Base-by-base conservation (phyloP, 2,888 invertebrate genomes). In the Heteromyza rotundicornis region DNA sequence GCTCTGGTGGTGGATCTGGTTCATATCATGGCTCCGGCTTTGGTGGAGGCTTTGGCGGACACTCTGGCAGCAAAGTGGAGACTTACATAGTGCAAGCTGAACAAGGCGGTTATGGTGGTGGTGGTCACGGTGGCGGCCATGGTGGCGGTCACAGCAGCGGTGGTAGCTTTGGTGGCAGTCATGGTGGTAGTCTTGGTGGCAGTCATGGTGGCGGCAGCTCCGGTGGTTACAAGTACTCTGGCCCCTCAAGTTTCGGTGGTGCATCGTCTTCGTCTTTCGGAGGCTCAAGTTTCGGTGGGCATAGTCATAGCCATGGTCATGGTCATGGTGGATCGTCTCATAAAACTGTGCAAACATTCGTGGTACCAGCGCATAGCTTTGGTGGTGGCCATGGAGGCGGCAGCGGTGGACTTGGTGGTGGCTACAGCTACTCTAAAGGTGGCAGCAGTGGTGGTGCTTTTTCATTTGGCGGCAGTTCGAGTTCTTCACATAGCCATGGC, bases 41-140 rank as follows among this genome's bases (percentile, higher is more conserved):
- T 44, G 61, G 57, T 14, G 40, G 27, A 10, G 55, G 63, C 20
- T 50, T 55, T 3, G 59, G 59, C 7, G 65, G 60, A 1, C 20
- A 24, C 22, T 61, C 58, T 12, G 59, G 60, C 3, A 58, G 36
- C 47, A 76, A 77, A 65, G 71, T 76, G 27, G 77, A 76, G 23
- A 76, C 76, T 0, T 76, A 71, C 7, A 69, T 77, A 47, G 73
- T 77, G 27, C 75, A 73, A 44, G 71, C 69, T 3, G 60, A 60
- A 14, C 59, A 58, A 47, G 47, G 57, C 40, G 47, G 40, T 35
- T 19, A 62, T 35, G 27, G 47, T 12, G 17, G 52, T 23, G 59
- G 44, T 8, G 44, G 32, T 17, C 14, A n/a, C 10, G 14, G 40
- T n/a, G 10, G 14, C 14, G 40, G 40, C 5, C 40, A 8, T 17